Evolutionary conservation across 2,888 invertebrate species (phyloP).

Genomic region (Eumacrocentrus americanus): DNA sequence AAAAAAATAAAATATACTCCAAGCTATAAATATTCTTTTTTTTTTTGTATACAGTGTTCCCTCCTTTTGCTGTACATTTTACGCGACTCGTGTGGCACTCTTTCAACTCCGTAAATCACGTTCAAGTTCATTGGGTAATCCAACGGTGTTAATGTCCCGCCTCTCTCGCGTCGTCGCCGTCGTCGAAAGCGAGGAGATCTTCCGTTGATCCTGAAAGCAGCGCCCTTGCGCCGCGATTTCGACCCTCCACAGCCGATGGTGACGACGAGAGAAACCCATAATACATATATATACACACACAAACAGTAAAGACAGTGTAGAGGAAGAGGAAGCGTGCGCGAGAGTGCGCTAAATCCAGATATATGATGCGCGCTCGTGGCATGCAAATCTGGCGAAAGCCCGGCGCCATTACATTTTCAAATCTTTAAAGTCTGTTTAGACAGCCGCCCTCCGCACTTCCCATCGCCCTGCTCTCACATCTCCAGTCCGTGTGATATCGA

Average conservation of each 20-base stretch:
- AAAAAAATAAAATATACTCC: no score
- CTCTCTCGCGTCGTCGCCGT: slow-evolving; percentile 34
- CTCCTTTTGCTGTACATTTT: not conserved
- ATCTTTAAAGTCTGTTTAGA: slow-evolving; percentile 63
- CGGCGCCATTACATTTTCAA: slow-evolving; percentile 61
- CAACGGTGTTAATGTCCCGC: slow-evolving; percentile 56
- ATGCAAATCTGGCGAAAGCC: slow-evolving; percentile 62
- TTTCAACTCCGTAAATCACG: slow-evolving; percentile 51
- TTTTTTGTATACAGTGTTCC: not conserved
- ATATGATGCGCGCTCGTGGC: slow-evolving; percentile 62
- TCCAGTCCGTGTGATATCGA: slow-evolving; percentile 22
- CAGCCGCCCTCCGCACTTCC: slow-evolving; percentile 51
- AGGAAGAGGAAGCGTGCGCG: slow-evolving; percentile 37
- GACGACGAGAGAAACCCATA: slow-evolving; percentile 24
- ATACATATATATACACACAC: not conserved
- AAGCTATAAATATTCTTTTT: not conserved
- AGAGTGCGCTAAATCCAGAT: slow-evolving; percentile 60
- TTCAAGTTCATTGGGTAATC: slow-evolving; percentile 60
- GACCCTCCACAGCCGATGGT: slow-evolving; percentile 22
- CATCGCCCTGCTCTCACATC: slow-evolving; percentile 23
- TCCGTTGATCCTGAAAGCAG: slow-evolving; percentile 32
- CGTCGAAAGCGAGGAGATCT: slow-evolving; percentile 30
- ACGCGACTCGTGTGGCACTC: not conserved
- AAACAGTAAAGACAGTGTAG: slow-evolving; percentile 7
- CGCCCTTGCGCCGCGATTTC: slow-evolving; percentile 18